Evolutionary conservation across 35 echinoderm and acorn worm genomes (phyloP), one percentile per base, ranked within the genome.

Genomic region (Lytechinus pictus): DNA sequence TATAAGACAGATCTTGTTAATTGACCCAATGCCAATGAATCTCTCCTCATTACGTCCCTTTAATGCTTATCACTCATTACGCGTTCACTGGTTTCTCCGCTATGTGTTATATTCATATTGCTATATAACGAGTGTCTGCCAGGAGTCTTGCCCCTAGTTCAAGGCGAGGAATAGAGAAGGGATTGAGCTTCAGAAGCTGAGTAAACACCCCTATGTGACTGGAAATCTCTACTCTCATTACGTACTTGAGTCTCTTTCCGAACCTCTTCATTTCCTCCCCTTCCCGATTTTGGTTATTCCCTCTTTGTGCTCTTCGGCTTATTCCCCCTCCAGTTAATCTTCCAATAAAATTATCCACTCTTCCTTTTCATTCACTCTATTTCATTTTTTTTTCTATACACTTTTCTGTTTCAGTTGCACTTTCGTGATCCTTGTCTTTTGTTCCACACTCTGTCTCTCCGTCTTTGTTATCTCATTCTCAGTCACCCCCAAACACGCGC

Each of bases 221-320:
- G 28, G 88, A 54, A 90, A 90, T 90, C 88, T 90, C 52, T 90
- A 52, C 88, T 54, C 88, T 90, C 52, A 90, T 90, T 90, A 90
- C 88, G 10, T 54, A 90, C 88, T 54, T 52, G 19, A 24, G 13
- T 21, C 61, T 71, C 19, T 71, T 79, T 79, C 33, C 66, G n/a
- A 79, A 79, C 66, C 66, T 79, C 66, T 79, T 79, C 66, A 79
- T 24, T 4, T 3, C 3, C 19, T 24, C 66, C 3, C 66, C 5
- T 24, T 58, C 56, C 55, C 56, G 9, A 58, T 58, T 2, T 9
- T 44, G 33, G 33, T 8, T 58, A 13, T 58, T 13, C 56, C 56
- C 13, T 58, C 13, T 58, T 58, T 10, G 9, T 10, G 9, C 56
- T 58, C 56, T 58, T 13, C 9, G 10, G 9, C 56, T 58, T 44